Conservation (phyloP, 2,888 invertebrate genomes). For the Pinctada fucata region DNA sequence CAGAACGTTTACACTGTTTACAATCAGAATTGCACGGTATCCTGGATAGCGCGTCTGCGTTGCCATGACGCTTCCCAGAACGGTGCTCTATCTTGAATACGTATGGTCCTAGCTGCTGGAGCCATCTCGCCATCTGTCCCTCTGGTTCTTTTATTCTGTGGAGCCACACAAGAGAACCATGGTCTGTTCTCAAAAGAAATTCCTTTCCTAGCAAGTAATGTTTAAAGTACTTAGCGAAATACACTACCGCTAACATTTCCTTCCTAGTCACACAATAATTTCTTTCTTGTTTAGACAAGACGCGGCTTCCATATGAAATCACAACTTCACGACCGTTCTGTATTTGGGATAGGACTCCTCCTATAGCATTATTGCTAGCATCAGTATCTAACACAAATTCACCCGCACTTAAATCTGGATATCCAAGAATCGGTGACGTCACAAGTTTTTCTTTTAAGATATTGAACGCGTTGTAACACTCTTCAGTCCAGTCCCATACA, state of each 20-base stretch:
- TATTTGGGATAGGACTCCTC: too few relatives aligned
- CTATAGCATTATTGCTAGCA: too few relatives aligned
- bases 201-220: slow-evolving; percentile 9
- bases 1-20: neutral
- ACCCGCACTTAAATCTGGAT: neutral
- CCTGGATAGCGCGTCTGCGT: too few relatives aligned
- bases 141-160: neutral
- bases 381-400: neutral
- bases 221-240: slow-evolving; percentile 6
- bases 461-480: neutral
- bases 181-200: slow-evolving; percentile 5
- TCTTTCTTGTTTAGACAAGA: neutral
- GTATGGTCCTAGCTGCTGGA: too few relatives aligned
- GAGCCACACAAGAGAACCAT: slow-evolving; percentile 10
- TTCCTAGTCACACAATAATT: slow-evolving; percentile 8
- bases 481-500: slow-evolving; percentile 3
- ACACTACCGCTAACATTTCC: slow-evolving; percentile 12
- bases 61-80: too few relatives aligned
- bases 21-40: too few relatives aligned
- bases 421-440: too few relatives aligned
- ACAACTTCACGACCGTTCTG: too few relatives aligned
- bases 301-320: too few relatives aligned
- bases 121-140: too few relatives aligned
- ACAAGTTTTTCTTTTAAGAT: neutral
- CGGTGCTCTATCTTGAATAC: too few relatives aligned